Conservation (phyloP, 2,797 vertebrate genomes). For the Peromyscus attwateri region DNA sequence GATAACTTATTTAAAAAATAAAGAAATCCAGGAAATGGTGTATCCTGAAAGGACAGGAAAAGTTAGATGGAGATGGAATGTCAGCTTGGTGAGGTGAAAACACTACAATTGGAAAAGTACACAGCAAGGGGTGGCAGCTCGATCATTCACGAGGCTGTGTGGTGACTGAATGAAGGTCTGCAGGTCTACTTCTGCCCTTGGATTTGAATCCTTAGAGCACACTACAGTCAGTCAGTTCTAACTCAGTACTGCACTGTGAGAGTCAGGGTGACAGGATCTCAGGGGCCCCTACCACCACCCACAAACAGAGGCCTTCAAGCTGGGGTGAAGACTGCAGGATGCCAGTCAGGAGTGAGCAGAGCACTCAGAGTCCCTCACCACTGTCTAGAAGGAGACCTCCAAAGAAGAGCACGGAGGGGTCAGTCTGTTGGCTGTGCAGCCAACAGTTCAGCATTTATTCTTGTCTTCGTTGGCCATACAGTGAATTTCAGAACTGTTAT, state of each 20-base stretch:
- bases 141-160: neutral
- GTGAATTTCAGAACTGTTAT: conserved; percentile 31
- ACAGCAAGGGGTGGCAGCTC: neutral
- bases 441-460: conserved; percentile 7
- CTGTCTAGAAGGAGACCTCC: neutral
- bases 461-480: neutral
- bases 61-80: neutral
- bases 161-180: neutral
- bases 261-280: neutral
- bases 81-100: neutral
- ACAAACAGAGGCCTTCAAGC: neutral
- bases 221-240: too few relatives aligned
- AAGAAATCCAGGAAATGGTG: neutral
- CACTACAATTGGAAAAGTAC: neutral
- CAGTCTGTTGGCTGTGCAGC: neutral
- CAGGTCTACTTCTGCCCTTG: neutral
- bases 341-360: neutral
- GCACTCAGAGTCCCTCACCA: neutral
- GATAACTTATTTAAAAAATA: neutral
- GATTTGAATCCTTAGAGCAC: neutral
- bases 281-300: neutral
- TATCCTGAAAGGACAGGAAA: neutral
- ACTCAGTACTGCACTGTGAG: neutral
- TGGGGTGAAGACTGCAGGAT: fast-evolving
- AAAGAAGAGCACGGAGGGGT: neutral